A percentile compares a stretch with the other conserved stretches of the same genome.
Conservation (phyloP, 2,888 invertebrate species). For the Stenotaenia linearis region DNA sequence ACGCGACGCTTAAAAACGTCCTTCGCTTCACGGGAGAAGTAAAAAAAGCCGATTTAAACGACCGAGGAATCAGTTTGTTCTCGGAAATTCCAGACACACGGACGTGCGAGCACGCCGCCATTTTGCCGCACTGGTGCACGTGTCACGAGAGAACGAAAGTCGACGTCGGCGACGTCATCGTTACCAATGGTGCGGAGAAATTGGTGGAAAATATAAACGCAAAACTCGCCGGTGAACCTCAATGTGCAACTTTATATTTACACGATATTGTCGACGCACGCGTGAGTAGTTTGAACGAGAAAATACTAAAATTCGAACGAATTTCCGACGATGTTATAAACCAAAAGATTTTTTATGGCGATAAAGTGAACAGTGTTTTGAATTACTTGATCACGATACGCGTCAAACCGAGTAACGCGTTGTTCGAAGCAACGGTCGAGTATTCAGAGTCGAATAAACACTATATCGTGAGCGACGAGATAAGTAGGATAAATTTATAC, state of each 20-base stretch:
- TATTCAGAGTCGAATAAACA: neutral
- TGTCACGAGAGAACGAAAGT: constrained; percentile 75
- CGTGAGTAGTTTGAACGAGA: neutral
- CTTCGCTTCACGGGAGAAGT: constrained; percentile 48
- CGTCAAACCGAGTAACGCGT: neutral
- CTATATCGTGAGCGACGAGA: constrained; percentile 53
- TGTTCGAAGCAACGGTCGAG: constrained; percentile 24
- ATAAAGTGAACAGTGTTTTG: neutral
- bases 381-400: constrained; percentile 10
- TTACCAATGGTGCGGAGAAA: too few relatives aligned
- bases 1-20: constrained; percentile 70
- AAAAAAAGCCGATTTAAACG: neutral
- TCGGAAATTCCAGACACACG: constrained; percentile 62
- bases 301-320: neutral
- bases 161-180: too few relatives aligned
- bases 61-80: constrained; percentile 69
- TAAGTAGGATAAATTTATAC: constrained; percentile 49
- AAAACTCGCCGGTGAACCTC: neutral
- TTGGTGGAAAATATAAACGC: too few relatives aligned
- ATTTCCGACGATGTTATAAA: neutral
- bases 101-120: constrained; percentile 69
- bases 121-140: constrained; percentile 81
- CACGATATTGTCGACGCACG: neutral
- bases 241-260: neutral
- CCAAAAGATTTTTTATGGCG: neutral